phyloP scores from a whole-genome alignment of 2,113 vertebrate species.

The Triplophysa rosa region DNA sequence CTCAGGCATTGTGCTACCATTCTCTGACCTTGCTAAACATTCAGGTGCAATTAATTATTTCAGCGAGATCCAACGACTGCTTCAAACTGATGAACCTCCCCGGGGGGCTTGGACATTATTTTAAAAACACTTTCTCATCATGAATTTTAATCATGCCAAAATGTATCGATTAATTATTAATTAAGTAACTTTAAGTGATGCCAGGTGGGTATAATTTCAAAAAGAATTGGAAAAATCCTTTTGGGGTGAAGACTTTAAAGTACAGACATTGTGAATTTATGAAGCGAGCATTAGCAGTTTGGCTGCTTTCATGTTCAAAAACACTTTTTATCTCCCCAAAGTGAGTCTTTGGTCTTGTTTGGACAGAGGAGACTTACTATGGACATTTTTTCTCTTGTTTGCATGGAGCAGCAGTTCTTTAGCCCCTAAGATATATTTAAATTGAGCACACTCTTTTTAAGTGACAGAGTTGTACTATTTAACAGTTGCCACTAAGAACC shows the following conservation, averaged over 20 bases:
- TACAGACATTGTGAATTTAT: constrained; percentile 56
- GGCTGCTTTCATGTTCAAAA: constrained; percentile 52
- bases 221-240: constrained; percentile 71
- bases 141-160: constrained; percentile 81
- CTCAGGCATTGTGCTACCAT: constrained; percentile 63
- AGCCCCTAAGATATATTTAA: constrained; percentile 52
- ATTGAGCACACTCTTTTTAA: constrained; percentile 14
- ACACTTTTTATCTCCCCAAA: constrained; percentile 33
- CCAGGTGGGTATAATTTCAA: constrained; percentile 80
- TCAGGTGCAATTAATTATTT: constrained; percentile 81
- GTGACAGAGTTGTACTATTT: constrained; percentile 19
- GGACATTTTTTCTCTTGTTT: constrained; percentile 59
- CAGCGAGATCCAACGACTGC: constrained; percentile 73
- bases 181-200: constrained; percentile 79
- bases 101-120: constrained; percentile 72
- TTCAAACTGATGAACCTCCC: constrained; percentile 72
- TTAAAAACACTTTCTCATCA: constrained; percentile 80
- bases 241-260: constrained; percentile 68
- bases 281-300: constrained; percentile 42
- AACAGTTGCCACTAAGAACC: constrained; percentile 28
- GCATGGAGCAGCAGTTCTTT: constrained; percentile 52
- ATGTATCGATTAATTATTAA: constrained; percentile 83
- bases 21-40: constrained; percentile 76
- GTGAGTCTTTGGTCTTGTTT: constrained; percentile 65
- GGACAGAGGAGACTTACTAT: constrained; percentile 62